These are phyloP conservation scores for Sinocyclocheilus anophthalmus DNA, from an alignment of 2,113 vertebrate species.

Conservation along the genomic window DNA sequence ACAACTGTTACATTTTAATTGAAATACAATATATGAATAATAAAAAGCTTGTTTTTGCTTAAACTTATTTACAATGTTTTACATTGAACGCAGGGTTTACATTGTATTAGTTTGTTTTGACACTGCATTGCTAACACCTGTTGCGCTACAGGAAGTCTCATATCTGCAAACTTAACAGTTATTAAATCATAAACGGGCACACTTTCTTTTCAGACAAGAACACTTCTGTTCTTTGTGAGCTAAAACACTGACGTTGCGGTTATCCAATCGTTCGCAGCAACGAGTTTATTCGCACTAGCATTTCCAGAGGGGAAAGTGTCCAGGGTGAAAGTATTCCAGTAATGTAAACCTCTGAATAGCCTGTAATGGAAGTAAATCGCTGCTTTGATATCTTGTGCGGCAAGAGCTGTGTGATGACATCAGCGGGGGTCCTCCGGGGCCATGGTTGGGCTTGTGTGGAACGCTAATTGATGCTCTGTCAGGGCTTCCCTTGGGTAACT, in stretches of 20 bases:
- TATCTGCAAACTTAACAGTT: not conserved
- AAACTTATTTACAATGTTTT: too few species aligned
- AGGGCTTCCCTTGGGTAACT: constrained; percentile 43
- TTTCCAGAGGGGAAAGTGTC: constrained; percentile 44
- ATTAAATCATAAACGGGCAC: not conserved
- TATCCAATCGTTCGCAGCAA: not conserved
- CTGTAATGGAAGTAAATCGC: constrained; percentile 52
- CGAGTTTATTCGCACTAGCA: constrained; percentile 10
- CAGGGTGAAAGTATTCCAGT: constrained; percentile 53
- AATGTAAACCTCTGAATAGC: constrained; percentile 56
- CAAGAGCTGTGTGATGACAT: constrained; percentile 50
- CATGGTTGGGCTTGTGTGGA: constrained; percentile 41
- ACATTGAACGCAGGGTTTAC: too few species aligned
- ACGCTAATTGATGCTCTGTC: constrained; percentile 50
- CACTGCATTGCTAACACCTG: not conserved
- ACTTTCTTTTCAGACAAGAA: not conserved
- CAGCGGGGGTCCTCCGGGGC: constrained; percentile 52
- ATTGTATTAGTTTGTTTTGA: too few species aligned
- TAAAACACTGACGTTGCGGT: not conserved
- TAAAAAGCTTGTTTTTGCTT: too few species aligned
- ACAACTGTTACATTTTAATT: not conserved
- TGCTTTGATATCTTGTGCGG: constrained; percentile 53
- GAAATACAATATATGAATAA: not conserved
- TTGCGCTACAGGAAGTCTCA: not conserved
- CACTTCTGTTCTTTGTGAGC: not conserved